Conservation (phyloP, 35 echinoderm and acorn worm genomes). For the Amphiura filiformis region DNA sequence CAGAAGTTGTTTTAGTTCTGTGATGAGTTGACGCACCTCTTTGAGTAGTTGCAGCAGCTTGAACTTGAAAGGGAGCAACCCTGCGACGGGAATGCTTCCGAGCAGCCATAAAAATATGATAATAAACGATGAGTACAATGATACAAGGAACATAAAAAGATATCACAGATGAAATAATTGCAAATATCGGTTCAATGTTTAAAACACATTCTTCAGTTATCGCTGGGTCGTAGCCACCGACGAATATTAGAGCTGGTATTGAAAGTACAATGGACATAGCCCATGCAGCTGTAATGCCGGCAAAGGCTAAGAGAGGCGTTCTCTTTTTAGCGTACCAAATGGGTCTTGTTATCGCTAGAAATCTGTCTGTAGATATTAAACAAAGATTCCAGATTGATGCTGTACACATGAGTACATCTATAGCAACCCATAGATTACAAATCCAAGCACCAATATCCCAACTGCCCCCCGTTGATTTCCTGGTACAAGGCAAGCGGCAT, state of each 20-base stretch:
- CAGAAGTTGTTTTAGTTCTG: neutral
- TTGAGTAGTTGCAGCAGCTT: slow-evolving; percentile 14
- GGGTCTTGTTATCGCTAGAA: slow-evolving; percentile 64
- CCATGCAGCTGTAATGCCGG: slow-evolving; percentile 61
- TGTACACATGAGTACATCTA: slow-evolving; percentile 65
- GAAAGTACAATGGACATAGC: slow-evolving; percentile 28
- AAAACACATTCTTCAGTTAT: slow-evolving; percentile 9
- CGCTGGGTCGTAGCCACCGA: slow-evolving; percentile 25
- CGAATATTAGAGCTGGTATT: slow-evolving; percentile 42
- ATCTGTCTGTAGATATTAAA: slow-evolving; percentile 70
- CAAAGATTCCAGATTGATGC: slow-evolving; percentile 78
- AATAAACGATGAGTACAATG: slow-evolving; percentile 60
- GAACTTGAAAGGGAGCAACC: slow-evolving; percentile 13
- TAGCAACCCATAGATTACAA: slow-evolving; percentile 59
- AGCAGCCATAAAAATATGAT: slow-evolving; percentile 43
- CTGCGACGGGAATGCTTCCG: slow-evolving; percentile 24
- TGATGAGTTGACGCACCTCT: neutral
- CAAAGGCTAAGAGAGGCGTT: slow-evolving; percentile 50
- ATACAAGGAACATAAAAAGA: slow-evolving; percentile 66
- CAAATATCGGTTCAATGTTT: slow-evolving; percentile 33
- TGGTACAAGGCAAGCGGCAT: slow-evolving; percentile 55
- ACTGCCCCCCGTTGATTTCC: slow-evolving; percentile 28
- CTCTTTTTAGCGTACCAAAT: slow-evolving; percentile 67
- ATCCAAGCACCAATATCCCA: slow-evolving; percentile 52
- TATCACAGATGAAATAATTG: slow-evolving; percentile 26